These are phyloP conservation scores for Aplodontia rufa DNA, from an alignment of 2,113 vertebrate genomes.

Conservation along the genomic window DNA sequence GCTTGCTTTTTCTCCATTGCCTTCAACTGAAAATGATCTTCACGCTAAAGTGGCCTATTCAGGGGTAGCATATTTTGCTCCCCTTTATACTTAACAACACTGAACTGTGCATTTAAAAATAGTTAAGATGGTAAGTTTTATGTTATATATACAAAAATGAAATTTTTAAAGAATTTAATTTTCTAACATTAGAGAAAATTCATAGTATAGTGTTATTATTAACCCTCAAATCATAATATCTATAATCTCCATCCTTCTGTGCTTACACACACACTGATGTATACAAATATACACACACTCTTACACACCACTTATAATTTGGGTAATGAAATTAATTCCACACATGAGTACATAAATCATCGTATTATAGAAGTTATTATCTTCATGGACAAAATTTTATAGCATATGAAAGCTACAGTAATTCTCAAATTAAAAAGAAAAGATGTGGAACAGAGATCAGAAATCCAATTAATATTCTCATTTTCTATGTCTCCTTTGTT, in stretches of 20 bases:
- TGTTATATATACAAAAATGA: neutral
- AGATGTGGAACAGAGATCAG: constrained; percentile 61
- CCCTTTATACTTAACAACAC: neutral
- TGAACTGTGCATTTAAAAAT: neutral
- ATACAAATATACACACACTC: neutral
- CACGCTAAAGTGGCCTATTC: neutral
- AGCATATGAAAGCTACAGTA: neutral
- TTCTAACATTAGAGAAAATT: too few relatives aligned
- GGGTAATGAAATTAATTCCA: constrained; percentile 53
- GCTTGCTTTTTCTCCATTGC: neutral
- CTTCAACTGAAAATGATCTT: neutral
- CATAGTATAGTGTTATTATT: neutral
- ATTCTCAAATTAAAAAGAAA: constrained; percentile 67
- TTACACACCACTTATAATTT: neutral
- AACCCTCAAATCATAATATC: neutral
- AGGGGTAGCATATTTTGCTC: neutral
- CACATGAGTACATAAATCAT: constrained; percentile 52
- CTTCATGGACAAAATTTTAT: constrained; percentile 11
- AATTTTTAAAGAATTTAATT: neutral
- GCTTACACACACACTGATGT: neutral
- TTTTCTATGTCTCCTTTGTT: constrained; percentile 58
- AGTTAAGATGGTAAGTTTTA: neutral
- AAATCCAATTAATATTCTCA: constrained; percentile 70
- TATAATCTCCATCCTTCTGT: neutral
- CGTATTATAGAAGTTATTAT: constrained; percentile 38